Evolutionary conservation across 1,140 invertebrate species (phyloP).

Genomic region (Samia ricini): DNA sequence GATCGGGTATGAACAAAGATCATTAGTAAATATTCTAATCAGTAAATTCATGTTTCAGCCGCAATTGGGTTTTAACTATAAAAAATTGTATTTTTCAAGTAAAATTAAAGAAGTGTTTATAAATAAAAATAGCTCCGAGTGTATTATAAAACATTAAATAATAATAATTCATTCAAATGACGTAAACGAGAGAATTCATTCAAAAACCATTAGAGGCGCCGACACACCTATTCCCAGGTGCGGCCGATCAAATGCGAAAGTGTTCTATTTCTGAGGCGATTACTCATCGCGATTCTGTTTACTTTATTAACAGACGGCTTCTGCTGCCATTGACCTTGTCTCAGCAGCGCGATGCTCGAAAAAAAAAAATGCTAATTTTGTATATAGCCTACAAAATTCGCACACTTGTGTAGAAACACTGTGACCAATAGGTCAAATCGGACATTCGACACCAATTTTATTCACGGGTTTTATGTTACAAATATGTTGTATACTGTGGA

Average conservation of each 20-base stretch:
- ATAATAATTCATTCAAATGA: slow-evolving; percentile 8
- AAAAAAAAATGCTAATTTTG: slow-evolving; percentile 39
- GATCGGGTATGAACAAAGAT: too few species aligned
- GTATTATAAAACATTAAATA: neutral
- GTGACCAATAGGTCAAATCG: neutral
- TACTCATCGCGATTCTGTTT: slow-evolving; percentile 62
- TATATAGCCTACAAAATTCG: slow-evolving; percentile 1
- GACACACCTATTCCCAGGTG: slow-evolving; percentile 38
- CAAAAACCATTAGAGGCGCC: slow-evolving; percentile 17
- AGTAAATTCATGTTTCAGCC: too few species aligned
- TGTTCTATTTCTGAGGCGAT: slow-evolving; percentile 62
- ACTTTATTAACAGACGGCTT: slow-evolving; percentile 58
- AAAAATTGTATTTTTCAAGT: too few species aligned
- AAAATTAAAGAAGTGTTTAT: too few species aligned
- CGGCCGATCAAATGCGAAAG: slow-evolving; percentile 48
- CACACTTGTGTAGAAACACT: neutral
- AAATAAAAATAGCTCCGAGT: too few species aligned
- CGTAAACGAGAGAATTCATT: slow-evolving; percentile 14
- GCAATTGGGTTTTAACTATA: too few species aligned
- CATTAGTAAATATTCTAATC: too few species aligned
- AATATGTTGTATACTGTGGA: neutral
- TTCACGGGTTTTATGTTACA: neutral
- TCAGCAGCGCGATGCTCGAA: slow-evolving; percentile 36
- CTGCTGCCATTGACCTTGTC: slow-evolving; percentile 69
- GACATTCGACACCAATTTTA: neutral